Evolutionary conservation across 1,140 invertebrate species (phyloP).

Genomic region (Drosophila athabasca): DNA sequence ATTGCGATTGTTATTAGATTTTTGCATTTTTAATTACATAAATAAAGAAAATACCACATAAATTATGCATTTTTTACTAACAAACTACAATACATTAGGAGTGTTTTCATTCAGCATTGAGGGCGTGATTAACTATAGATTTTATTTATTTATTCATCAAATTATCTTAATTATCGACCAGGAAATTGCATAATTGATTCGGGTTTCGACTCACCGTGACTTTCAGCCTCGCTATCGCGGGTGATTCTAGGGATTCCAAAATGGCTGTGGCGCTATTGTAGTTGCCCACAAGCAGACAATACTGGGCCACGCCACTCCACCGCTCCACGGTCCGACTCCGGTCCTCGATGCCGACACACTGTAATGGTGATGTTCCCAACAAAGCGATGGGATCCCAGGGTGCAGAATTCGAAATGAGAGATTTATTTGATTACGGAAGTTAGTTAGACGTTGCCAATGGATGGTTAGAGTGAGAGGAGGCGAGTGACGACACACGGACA

Average conservation of each 20-base stretch:
- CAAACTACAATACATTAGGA: too few species aligned
- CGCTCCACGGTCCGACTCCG: constrained; percentile 69
- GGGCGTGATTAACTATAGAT: too few species aligned
- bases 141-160: too few species aligned
- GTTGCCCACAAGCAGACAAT: constrained; percentile 74
- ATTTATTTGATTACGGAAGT: constrained; percentile 60
- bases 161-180: constrained; percentile 14
- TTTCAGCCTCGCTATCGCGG: constrained; percentile 78
- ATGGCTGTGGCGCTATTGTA: constrained; percentile 79
- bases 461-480: neutral
- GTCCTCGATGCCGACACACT: constrained; percentile 68
- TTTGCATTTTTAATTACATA: too few species aligned
- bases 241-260: constrained; percentile 76
- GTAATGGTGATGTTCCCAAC: too few species aligned
- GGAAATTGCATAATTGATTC: neutral
- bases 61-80: too few species aligned
- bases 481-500: neutral
- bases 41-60: too few species aligned
- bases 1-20: too few species aligned
- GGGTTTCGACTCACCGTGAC: constrained; percentile 68
- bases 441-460: constrained; percentile 44
- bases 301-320: constrained; percentile 74
- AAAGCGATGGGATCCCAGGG: too few species aligned
- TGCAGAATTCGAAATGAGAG: constrained; percentile 1
- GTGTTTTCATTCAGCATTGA: too few species aligned